Conservation (phyloP, 2,888 invertebrate species). For the Trimorus sp. region DNA sequence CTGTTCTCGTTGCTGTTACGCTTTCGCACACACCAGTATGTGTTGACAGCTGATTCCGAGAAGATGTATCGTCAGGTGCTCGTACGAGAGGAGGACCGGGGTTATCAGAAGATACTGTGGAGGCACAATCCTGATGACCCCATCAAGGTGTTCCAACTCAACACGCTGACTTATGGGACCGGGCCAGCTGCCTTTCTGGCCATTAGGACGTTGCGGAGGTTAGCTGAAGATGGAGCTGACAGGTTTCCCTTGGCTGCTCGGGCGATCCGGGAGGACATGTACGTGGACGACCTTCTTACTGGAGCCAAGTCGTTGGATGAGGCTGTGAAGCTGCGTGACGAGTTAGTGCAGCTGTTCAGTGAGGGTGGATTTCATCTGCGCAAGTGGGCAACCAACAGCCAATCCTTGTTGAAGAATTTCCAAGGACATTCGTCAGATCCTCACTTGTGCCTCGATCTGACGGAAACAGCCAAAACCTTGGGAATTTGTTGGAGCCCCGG, state of each 20-base stretch:
- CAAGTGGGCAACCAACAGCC: slow-evolving; percentile 51
- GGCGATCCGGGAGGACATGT: neutral
- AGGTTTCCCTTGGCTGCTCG: slow-evolving; percentile 11
- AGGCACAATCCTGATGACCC: slow-evolving; percentile 44
- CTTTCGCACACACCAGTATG: slow-evolving; percentile 66
- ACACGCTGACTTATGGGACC: slow-evolving; percentile 69
- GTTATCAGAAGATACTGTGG: slow-evolving; percentile 70
- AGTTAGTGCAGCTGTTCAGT: slow-evolving; percentile 23
- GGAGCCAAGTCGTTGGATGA: slow-evolving; percentile 52
- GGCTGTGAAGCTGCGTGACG: slow-evolving; percentile 34
- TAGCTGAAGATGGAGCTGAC: slow-evolving; percentile 30
- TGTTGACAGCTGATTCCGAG: slow-evolving; percentile 67
- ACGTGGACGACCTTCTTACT: slow-evolving; percentile 50
- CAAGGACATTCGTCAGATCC: neutral
- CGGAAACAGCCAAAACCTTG: slow-evolving; percentile 18
- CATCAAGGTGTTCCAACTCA: slow-evolving; percentile 56
- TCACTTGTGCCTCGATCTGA: slow-evolving; percentile 10
- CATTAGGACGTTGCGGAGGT: slow-evolving; percentile 54
- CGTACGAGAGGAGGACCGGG: slow-evolving; percentile 53
- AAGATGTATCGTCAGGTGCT: slow-evolving; percentile 71
- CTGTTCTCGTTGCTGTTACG: slow-evolving; percentile 65
- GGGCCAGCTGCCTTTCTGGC: slow-evolving; percentile 67
- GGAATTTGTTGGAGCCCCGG: slow-evolving; percentile 57
- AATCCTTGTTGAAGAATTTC: neutral
- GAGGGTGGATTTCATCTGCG: slow-evolving; percentile 45